Conservation (phyloP, 2,113 vertebrate genomes). For the Ranitomeya imitator region DNA sequence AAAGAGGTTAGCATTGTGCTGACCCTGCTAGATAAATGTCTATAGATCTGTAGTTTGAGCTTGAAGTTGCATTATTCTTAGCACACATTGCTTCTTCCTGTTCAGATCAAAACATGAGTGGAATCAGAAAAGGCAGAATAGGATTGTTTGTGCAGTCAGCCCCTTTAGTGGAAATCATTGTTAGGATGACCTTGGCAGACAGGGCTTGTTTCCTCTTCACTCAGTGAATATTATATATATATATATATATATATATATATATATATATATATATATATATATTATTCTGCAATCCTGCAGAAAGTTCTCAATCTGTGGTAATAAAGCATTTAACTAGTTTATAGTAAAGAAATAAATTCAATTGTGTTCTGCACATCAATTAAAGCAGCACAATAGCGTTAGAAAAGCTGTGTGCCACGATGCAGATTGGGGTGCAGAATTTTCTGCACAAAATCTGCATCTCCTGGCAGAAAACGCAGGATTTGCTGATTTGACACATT, state of each 20-base stretch:
- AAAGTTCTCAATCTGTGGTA: not conserved
- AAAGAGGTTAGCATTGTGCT: conserved; percentile 37
- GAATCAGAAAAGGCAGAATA: conserved; percentile 34
- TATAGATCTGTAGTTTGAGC: conserved; percentile 4
- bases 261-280: not conserved
- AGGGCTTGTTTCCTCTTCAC: not conserved
- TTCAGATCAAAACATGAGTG: conserved; percentile 3
- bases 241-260: too few relatives aligned
- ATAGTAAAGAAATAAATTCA: not conserved
- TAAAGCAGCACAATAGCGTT: not conserved
- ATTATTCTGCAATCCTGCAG: conserved; percentile 11
- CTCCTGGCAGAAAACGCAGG: too few relatives aligned
- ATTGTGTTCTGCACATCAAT: not conserved
- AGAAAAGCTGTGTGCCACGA: too few relatives aligned
- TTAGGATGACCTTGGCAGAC: conserved; percentile 12
- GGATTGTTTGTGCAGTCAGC: not conserved
- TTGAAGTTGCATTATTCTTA: not conserved
- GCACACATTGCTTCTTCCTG: conserved; percentile 15
- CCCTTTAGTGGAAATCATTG: not conserved
- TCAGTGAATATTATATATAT: not conserved
- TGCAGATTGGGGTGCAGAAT: too few relatives aligned
- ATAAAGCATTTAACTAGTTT: not conserved
- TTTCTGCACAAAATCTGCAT: too few relatives aligned
- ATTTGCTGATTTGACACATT: too few relatives aligned
- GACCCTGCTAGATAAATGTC: conserved; percentile 24